phyloP scores from a whole-genome alignment of 2,797 vertebrate genomes.

The Xiphorhynchus erythropygius region DNA sequence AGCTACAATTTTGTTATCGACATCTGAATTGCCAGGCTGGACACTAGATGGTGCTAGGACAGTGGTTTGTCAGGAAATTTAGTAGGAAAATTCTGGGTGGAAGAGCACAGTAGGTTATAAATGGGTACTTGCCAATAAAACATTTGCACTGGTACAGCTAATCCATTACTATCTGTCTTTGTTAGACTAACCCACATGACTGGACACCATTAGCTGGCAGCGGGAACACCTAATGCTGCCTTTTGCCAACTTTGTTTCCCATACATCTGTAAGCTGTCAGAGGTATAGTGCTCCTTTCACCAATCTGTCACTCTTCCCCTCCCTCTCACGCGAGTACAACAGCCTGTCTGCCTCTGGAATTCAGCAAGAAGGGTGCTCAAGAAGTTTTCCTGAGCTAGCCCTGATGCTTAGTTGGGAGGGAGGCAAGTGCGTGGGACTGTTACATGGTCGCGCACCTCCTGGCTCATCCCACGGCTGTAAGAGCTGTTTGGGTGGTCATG shows the following conservation, averaged over 20 bases:
- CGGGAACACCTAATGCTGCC: background rate
- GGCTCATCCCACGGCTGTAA: fast-evolving
- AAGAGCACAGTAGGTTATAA: background rate
- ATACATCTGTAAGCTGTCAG: background rate
- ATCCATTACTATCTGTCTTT: constrained; percentile 7
- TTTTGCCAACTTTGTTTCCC: constrained; percentile 5
- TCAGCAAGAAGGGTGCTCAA: background rate
- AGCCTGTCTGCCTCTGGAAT: background rate
- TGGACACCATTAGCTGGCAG: constrained; percentile 24
- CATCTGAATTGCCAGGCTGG: background rate
- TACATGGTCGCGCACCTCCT: fast-evolving
- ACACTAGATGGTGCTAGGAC: constrained; percentile 65
- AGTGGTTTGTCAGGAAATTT: background rate
- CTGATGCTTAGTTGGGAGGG: fast-evolving
- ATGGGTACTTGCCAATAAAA: constrained; percentile 7
- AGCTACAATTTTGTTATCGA: background rate
- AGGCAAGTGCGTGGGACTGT: fast-evolving
- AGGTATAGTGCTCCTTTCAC: background rate
- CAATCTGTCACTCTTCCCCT: background rate
- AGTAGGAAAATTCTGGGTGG: background rate
- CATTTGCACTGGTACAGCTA: constrained; percentile 9
- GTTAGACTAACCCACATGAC: constrained; percentile 1
- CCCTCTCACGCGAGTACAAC: background rate
- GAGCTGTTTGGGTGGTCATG: fast-evolving
- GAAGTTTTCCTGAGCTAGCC: background rate